Evolutionary conservation across 2,888 invertebrate species (phyloP).

Genomic region (Ctena decussata): DNA sequence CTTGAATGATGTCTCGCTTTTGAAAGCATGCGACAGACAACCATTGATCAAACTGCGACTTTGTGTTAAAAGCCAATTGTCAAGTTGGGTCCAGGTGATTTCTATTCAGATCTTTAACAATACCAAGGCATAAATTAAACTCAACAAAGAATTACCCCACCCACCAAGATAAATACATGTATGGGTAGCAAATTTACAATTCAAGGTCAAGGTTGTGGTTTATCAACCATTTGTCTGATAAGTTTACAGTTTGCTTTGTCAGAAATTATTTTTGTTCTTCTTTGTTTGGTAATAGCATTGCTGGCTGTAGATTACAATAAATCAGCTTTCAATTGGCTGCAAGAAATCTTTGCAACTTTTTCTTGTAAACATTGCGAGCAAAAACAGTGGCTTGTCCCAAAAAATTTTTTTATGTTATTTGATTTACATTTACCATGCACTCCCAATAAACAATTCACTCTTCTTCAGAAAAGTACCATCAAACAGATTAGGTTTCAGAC

Average conservation of each 20-base stretch:
- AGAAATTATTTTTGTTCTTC: background rate
- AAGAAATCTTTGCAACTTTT: too few relatives aligned
- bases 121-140: background rate
- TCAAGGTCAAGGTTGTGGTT: background rate
- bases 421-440: too few relatives aligned
- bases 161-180: conserved; percentile 6
- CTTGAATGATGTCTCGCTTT: background rate
- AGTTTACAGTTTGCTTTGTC: background rate
- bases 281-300: too few relatives aligned
- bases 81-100: background rate
- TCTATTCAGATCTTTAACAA: background rate
- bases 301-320: too few relatives aligned
- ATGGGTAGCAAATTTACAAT: background rate
- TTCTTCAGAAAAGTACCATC: too few relatives aligned
- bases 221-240: background rate
- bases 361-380: too few relatives aligned
- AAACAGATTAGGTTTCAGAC: too few relatives aligned
- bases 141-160: conserved; percentile 5
- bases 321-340: too few relatives aligned
- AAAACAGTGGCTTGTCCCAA: too few relatives aligned
- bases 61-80: background rate
- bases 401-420: too few relatives aligned
- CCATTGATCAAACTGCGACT: conserved; percentile 4
- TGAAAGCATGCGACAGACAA: background rate
- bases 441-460: too few relatives aligned